Evolutionary conservation across 2,113 vertebrate species (phyloP).

Genomic region (Ranitomeya variabilis): DNA sequence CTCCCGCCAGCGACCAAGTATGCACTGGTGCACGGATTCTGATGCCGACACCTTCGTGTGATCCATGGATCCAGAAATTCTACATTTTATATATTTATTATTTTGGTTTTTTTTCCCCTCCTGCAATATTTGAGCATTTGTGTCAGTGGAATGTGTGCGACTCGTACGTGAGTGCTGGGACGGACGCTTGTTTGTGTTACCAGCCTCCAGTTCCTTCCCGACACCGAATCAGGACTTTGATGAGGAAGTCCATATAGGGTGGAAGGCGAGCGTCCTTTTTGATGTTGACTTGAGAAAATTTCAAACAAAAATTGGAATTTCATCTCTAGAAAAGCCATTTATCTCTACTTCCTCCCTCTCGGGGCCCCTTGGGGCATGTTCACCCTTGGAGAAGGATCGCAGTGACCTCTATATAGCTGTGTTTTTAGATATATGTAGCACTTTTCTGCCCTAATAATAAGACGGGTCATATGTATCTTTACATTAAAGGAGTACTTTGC

Average conservation of each 20-base stretch:
- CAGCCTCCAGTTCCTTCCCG: constrained; percentile 40
- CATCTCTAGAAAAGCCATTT: constrained; percentile 1
- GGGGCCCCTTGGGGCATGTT: not conserved
- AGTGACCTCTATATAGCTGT: not conserved
- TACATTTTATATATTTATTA: not conserved
- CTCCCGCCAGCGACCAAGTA: too few species aligned
- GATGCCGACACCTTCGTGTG: too few species aligned
- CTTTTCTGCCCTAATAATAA: too few species aligned
- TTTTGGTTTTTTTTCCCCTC: not conserved
- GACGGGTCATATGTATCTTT: not conserved
- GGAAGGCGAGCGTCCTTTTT: constrained; percentile 6
- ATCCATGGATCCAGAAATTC: too few species aligned
- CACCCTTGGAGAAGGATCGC: not conserved
- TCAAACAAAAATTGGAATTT: constrained; percentile 27
- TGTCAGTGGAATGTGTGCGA: not conserved
- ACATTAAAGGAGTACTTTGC: not conserved
- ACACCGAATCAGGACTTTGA: constrained; percentile 12
- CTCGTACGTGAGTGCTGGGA: constrained; percentile 28
- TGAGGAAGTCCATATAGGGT: constrained; percentile 32
- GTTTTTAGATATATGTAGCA: not conserved
- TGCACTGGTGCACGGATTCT: too few species aligned
- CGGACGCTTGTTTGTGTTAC: constrained; percentile 23
- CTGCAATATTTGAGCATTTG: too few species aligned
- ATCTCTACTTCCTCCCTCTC: not conserved
- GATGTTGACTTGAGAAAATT: constrained; percentile 25